These are phyloP conservation scores for Andrena haemorrhoa DNA, from an alignment of 2,888 invertebrate species.

Conservation along the genomic window DNA sequence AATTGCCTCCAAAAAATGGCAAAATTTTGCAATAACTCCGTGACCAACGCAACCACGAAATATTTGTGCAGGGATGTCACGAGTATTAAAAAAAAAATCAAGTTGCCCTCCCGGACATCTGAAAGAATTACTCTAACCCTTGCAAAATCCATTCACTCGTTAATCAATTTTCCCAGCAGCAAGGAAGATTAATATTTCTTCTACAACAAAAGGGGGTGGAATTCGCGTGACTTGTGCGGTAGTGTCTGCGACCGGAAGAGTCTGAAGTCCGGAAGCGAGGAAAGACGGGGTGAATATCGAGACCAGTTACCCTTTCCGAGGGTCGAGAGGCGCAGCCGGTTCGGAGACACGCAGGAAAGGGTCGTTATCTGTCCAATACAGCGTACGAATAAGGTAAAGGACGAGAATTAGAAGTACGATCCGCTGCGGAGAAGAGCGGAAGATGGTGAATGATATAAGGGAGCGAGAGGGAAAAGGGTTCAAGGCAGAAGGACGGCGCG, in stretches of 20 bases:
- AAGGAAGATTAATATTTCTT: conserved; percentile 8
- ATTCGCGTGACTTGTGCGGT: not conserved
- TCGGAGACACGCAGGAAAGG: conserved; percentile 31
- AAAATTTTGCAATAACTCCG: too few relatives aligned
- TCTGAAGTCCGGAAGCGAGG: conserved; percentile 19
- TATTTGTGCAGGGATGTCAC: too few relatives aligned
- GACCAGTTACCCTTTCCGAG: conserved; percentile 26
- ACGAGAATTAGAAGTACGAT: conserved; percentile 58
- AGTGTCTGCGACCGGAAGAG: conserved; percentile 24
- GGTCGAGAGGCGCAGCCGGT: conserved; percentile 3
- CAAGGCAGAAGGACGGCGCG: conserved; percentile 53
- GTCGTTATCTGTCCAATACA: conserved; percentile 60
- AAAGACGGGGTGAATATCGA: conserved; percentile 41
- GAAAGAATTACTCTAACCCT: not conserved
- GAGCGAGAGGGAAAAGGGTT: conserved; percentile 32
- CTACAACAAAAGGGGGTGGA: not conserved
- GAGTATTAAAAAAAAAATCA: too few relatives aligned
- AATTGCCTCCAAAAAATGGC: too few relatives aligned
- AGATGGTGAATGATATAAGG: conserved; percentile 57
- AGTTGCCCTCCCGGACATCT: too few relatives aligned
- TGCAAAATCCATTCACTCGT: not conserved
- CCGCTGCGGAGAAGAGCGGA: conserved; percentile 40
- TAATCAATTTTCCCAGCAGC: not conserved
- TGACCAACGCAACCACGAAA: too few relatives aligned
- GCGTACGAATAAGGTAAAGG: conserved; percentile 51